phyloP scores from a whole-genome alignment of 2,797 vertebrate species.

The Hafferia zeledoni region DNA sequence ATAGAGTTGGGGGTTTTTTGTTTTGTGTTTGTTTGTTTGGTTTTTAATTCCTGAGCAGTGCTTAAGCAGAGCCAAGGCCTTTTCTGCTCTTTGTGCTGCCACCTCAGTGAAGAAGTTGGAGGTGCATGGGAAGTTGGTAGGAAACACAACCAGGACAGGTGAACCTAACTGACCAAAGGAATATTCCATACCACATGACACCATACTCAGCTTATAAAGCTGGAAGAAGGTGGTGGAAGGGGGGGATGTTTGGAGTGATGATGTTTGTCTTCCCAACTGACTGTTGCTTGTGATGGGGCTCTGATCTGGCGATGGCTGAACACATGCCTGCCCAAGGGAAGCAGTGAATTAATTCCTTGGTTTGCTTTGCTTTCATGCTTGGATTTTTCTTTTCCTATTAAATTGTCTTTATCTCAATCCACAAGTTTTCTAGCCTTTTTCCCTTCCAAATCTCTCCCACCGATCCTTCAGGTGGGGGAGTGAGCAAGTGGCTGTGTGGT shows the following conservation, averaged over 20 bases:
- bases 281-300: accelerated
- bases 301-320: neutral
- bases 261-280: neutral
- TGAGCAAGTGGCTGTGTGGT: neutral
- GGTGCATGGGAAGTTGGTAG: neutral
- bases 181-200: neutral
- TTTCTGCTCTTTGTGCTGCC: accelerated
- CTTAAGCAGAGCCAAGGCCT: neutral
- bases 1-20: neutral
- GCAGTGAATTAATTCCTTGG: neutral
- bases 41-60: too few species aligned
- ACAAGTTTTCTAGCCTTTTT: neutral
- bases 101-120: accelerated
- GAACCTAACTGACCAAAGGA: neutral
- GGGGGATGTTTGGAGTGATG: neutral
- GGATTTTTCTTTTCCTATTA: neutral
- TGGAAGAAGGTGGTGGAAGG: neutral
- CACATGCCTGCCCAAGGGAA: neutral
- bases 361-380: neutral
- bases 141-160: neutral
- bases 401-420: neutral
- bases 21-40: neutral
- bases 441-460: neutral
- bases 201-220: neutral
- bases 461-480: neutral